Evolutionary conservation across 2,888 invertebrate genomes (phyloP).

Genomic region (Chrysotoxum bicinctum): DNA sequence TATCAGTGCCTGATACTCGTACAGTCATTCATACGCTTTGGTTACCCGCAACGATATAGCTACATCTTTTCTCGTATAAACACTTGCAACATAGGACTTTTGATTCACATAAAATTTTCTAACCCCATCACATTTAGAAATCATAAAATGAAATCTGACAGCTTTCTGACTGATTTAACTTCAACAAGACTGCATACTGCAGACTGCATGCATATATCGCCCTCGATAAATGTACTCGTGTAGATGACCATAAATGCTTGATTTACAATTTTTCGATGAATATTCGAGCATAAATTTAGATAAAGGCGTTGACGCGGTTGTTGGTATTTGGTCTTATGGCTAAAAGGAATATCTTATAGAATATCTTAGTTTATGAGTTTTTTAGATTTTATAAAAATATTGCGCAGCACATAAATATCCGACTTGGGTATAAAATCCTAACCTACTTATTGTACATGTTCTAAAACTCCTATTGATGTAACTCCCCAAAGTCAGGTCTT

Average conservation of each 20-base stretch:
- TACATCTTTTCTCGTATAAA: constrained; percentile 25
- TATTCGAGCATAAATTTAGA: background rate
- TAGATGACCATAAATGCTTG: constrained; percentile 62
- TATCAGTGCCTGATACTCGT: constrained; percentile 39
- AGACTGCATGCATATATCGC: background rate
- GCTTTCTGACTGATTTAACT: constrained; percentile 58
- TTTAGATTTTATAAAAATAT: no score
- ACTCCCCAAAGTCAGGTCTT: no score
- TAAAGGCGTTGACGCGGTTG: background rate
- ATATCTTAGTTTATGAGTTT: no score
- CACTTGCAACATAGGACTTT: background rate
- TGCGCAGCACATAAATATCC: no score
- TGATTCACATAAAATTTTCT: constrained; percentile 32
- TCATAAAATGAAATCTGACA: constrained; percentile 58
- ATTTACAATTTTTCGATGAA: constrained; percentile 55
- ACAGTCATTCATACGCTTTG: background rate
- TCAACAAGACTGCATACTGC: background rate
- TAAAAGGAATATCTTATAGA: no score
- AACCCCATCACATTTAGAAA: constrained; percentile 27
- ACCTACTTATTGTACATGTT: no score
- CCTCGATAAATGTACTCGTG: constrained; percentile 7
- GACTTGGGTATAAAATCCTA: no score
- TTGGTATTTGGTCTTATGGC: background rate
- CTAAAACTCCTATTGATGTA: no score
- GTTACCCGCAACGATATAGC: background rate